These are phyloP conservation scores for Tragopan temminckii DNA, from an alignment of 2,797 vertebrate species.

Conservation along the genomic window DNA sequence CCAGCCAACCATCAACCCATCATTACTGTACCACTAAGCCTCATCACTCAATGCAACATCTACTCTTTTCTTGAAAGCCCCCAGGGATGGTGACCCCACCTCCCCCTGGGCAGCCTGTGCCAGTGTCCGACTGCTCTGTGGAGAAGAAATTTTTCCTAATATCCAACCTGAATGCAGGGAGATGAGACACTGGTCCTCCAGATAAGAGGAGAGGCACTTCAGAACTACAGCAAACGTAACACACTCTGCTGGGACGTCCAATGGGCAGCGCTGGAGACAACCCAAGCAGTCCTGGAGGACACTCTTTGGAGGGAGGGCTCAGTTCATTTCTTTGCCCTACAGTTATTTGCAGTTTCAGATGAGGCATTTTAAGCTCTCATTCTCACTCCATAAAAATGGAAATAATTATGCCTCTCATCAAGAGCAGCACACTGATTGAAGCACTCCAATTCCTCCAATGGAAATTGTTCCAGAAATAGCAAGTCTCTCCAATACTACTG, in stretches of 20 bases:
- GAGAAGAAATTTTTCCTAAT: no score
- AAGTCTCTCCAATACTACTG: neutral
- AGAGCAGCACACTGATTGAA: neutral
- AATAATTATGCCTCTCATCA: constrained; percentile 8
- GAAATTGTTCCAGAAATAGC: neutral
- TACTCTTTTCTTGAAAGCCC: no score
- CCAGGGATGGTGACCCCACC: no score
- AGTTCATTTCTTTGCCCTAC: neutral
- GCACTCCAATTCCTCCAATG: neutral
- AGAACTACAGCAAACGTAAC: neutral
- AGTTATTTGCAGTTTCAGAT: neutral
- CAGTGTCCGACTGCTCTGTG: no score
- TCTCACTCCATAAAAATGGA: neutral
- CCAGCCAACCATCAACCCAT: no score
- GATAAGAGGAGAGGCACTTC: neutral
- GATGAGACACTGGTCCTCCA: neutral
- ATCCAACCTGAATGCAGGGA: neutral
- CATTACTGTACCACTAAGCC: no score
- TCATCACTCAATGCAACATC: no score
- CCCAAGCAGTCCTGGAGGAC: fast-evolving
- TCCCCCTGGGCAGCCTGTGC: no score
- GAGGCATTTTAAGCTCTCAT: neutral
- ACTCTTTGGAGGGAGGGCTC: neutral
- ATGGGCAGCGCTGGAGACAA: neutral
- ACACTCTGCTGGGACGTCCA: neutral